These are phyloP conservation scores for Sericinus montela DNA, from an alignment of 2,888 invertebrate genomes.

Conservation along the genomic window DNA sequence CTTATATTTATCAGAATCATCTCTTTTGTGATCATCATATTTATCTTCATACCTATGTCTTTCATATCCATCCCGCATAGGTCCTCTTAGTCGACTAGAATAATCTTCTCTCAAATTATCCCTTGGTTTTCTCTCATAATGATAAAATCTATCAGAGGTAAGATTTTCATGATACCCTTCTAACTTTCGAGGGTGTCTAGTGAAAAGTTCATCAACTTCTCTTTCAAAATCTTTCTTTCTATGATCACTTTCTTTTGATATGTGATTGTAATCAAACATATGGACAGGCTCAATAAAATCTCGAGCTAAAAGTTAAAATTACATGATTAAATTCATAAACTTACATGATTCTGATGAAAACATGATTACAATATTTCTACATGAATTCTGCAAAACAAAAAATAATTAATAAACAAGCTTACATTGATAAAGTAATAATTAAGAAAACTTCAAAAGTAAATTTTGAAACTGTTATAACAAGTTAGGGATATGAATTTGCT, in stretches of 20 bases:
- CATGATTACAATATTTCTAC: too few species aligned
- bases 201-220: constrained; percentile 57
- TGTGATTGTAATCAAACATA: constrained; percentile 86
- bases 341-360: too few species aligned
- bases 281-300: constrained; percentile 82
- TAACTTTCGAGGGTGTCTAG: constrained; percentile 40
- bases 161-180: constrained; percentile 38
- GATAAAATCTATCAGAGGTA: constrained; percentile 31
- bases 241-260: constrained; percentile 62
- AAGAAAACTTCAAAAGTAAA: too few species aligned
- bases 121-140: constrained; percentile 28
- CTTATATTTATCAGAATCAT: constrained; percentile 40
- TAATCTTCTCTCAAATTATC: constrained; percentile 31
- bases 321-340: neutral
- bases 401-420: too few species aligned
- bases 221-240: constrained; percentile 56
- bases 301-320: constrained; percentile 52
- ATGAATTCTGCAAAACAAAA: too few species aligned
- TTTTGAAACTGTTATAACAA: too few species aligned
- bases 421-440: too few species aligned
- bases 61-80: constrained; percentile 37
- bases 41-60: constrained; percentile 33
- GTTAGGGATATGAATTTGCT: too few species aligned
- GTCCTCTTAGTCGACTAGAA: constrained; percentile 30
- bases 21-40: constrained; percentile 36